Conservation (phyloP, 1,140 invertebrate genomes). For the Drosophila cardini region DNA sequence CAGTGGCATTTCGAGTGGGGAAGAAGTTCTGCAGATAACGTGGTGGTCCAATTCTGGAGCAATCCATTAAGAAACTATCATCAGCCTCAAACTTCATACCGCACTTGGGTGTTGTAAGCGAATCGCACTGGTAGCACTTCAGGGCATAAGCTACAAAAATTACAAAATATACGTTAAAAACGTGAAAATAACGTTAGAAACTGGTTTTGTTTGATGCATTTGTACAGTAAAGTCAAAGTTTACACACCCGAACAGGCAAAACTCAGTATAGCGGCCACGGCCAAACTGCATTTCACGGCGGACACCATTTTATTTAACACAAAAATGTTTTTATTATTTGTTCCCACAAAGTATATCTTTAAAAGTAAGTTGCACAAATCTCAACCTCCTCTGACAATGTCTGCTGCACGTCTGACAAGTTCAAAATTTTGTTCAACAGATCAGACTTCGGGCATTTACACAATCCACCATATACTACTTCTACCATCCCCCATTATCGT, state of each 20-base stretch:
- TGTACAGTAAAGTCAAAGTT: not conserved
- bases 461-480: not conserved
- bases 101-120: conserved; percentile 69
- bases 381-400: conserved; percentile 59
- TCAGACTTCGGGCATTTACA: conserved; percentile 26
- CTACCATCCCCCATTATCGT: conserved; percentile 20
- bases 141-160: conserved; percentile 63
- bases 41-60: conserved; percentile 62
- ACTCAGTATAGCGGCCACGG: conserved; percentile 74
- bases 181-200: conserved; percentile 3
- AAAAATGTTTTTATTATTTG: conserved; percentile 9
- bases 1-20: conserved; percentile 70
- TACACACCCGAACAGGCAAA: conserved; percentile 73
- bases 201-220: conserved; percentile 3
- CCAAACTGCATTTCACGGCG: conserved; percentile 74
- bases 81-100: conserved; percentile 76
- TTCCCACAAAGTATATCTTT: not conserved
- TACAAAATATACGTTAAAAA: not conserved
- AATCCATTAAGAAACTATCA: conserved; percentile 66
- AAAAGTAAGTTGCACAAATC: conserved; percentile 20
- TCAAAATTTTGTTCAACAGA: conserved; percentile 21
- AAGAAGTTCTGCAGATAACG: conserved; percentile 68
- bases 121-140: conserved; percentile 77
- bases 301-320: conserved; percentile 69
- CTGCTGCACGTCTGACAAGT: conserved; percentile 70